These are phyloP conservation scores for Villa cingulata DNA, from an alignment of 2,888 invertebrate species.

Conservation along the genomic window DNA sequence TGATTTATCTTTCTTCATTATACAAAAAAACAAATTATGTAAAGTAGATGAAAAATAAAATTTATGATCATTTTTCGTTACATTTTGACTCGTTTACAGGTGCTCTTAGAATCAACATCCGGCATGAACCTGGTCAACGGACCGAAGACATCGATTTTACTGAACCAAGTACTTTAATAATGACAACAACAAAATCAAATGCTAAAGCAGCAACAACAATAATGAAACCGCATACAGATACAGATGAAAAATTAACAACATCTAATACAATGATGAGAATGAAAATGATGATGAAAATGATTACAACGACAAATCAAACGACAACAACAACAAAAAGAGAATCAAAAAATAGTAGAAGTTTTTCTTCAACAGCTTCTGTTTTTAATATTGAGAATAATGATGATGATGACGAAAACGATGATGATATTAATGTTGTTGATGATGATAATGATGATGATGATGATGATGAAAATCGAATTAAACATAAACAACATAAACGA, in stretches of 20 bases:
- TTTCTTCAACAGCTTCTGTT: not conserved
- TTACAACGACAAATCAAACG: not conserved
- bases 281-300: not conserved
- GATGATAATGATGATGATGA: not conserved
- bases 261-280: not conserved
- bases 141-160: slow-evolving; percentile 15
- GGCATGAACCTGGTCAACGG: slow-evolving; percentile 9
- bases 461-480: not conserved
- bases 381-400: not conserved
- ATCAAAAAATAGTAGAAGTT: not conserved
- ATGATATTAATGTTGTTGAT: not conserved
- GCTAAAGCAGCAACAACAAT: no score
- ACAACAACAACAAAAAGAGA: not conserved
- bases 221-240: not conserved
- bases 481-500: not conserved
- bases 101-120: slow-evolving; percentile 11
- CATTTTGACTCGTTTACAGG: slow-evolving; percentile 2
- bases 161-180: slow-evolving; percentile 6
- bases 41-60: no score
- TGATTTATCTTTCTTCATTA: no score
- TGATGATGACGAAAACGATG: not conserved
- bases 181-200: not conserved
- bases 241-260: not conserved
- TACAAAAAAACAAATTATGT: no score
- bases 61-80: no score